These are phyloP conservation scores for Amphiprion ocellaris DNA, from an alignment of 2,113 vertebrate genomes.

Conservation along the genomic window DNA sequence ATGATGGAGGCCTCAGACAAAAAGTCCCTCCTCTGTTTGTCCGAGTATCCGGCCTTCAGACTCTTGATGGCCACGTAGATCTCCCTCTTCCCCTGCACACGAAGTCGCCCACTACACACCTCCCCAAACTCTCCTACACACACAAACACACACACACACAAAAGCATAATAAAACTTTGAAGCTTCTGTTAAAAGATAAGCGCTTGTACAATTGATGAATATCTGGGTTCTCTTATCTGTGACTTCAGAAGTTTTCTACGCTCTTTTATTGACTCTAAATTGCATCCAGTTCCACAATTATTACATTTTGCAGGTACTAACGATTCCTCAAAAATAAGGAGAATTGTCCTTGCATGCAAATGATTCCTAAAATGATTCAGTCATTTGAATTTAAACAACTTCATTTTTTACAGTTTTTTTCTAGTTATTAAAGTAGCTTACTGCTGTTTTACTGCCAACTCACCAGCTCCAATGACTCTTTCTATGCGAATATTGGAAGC, in stretches of 20 bases:
- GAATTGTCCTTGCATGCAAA: neutral
- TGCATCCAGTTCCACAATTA: neutral
- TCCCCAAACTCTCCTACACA: constrained; percentile 84
- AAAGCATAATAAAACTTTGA: neutral
- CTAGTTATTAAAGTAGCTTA: constrained; percentile 9
- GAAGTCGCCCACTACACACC: constrained; percentile 84
- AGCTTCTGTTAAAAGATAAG: constrained; percentile 3
- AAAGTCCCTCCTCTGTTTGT: constrained; percentile 86
- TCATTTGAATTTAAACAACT: neutral
- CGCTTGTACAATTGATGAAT: neutral
- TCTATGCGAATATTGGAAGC: constrained; percentile 87
- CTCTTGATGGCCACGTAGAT: constrained; percentile 87
- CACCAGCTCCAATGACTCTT: constrained; percentile 87
- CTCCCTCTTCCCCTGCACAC: constrained; percentile 84
- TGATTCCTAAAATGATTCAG: neutral
- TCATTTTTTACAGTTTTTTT: neutral
- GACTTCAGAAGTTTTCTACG: neutral
- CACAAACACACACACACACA: constrained; percentile 27
- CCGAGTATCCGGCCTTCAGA: constrained; percentile 84
- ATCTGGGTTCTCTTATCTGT: neutral
- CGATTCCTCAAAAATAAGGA: neutral
- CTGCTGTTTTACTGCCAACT: constrained; percentile 55
- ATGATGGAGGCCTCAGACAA: constrained; percentile 86
- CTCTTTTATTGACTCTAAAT: neutral
- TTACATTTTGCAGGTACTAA: neutral